Conservation (phyloP, 2,888 invertebrate species). For the Caenorhabditis angaria region DNA sequence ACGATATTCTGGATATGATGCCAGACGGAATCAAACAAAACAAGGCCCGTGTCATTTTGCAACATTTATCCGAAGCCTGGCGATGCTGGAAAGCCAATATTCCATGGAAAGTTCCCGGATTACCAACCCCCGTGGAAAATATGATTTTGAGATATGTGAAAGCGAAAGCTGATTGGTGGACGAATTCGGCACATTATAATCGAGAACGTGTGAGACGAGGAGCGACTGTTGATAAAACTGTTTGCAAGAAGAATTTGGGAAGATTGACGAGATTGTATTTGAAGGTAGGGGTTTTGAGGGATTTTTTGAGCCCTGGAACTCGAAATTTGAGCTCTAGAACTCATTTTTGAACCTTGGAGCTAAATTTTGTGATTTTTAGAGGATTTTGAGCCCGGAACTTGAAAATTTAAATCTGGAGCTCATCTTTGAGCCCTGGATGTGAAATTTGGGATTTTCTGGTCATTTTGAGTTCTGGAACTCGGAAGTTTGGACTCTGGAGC, state of each 20-base stretch:
- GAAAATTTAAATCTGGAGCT: no score
- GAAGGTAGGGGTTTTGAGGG: no score
- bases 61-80: slow-evolving; percentile 99
- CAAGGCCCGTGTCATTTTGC: slow-evolving; percentile 96
- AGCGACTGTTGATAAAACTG: slow-evolving; percentile 99
- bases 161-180: slow-evolving; percentile 99
- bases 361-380: neutral
- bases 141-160: slow-evolving; percentile 99
- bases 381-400: no score
- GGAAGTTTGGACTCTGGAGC: no score
- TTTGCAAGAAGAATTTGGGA: slow-evolving; percentile 99
- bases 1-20: slow-evolving; percentile 99
- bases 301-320: no score
- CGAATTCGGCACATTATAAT: slow-evolving; percentile 99
- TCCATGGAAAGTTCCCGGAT: slow-evolving; percentile 98
- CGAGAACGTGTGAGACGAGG: slow-evolving; percentile 96
- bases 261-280: slow-evolving; percentile 94
- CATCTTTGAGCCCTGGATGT: no score
- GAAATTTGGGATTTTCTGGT: no score
- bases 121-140: slow-evolving; percentile 98
- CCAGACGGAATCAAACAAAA: slow-evolving; percentile 99
- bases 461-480: no score
- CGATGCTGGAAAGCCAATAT: slow-evolving; percentile 99
- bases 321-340: no score
- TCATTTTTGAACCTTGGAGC: no score